Conservation (phyloP, 2,113 vertebrate species). For the Manacus vitellinus region DNA sequence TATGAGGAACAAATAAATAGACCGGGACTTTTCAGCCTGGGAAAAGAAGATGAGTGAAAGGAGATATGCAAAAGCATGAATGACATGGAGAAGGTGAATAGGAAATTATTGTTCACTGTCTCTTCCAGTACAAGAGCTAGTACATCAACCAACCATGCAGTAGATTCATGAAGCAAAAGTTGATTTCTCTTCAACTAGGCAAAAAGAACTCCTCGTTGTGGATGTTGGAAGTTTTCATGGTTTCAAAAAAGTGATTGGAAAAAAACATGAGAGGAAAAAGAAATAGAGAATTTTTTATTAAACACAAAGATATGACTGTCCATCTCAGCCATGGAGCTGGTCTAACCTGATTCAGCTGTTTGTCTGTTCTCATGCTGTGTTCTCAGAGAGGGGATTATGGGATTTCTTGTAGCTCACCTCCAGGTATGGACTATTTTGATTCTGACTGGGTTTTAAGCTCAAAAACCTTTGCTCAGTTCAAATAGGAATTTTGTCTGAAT, state of each 20-base stretch:
- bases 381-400: background rate
- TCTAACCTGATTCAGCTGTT: slow-evolving; percentile 14
- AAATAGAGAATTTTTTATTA: background rate
- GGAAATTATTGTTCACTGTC: background rate
- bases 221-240: background rate
- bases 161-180: background rate
- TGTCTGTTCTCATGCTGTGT: background rate
- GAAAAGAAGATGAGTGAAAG: background rate
- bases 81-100: slow-evolving; percentile 1
- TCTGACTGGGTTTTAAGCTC: slow-evolving; percentile 5
- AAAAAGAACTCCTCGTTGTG: background rate
- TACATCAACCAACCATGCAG: background rate
- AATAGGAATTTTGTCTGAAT: slow-evolving; percentile 21
- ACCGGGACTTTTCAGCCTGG: background rate
- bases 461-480: background rate
- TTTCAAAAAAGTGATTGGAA: background rate
- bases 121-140: background rate
- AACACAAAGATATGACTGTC: background rate
- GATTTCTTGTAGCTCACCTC: background rate
- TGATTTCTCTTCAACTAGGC: background rate
- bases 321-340: background rate
- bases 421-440: background rate
- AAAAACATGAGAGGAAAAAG: background rate
- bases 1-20: background rate
- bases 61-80: slow-evolving; percentile 12